phyloP scores from a whole-genome alignment of 2,113 vertebrate genomes.

The Myodes glareolus region DNA sequence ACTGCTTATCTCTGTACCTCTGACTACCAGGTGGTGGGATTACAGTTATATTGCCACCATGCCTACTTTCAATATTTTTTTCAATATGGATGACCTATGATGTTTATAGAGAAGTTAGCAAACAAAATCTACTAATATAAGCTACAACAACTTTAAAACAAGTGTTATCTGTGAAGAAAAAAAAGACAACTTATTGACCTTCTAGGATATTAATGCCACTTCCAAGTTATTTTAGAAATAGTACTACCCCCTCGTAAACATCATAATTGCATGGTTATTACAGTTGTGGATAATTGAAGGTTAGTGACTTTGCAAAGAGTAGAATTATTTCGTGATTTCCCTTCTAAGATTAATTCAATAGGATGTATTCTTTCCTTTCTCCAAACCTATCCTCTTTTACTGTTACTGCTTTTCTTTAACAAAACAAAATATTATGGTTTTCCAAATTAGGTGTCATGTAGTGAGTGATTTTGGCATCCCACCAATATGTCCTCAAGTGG shows the following conservation, averaged over 20 bases:
- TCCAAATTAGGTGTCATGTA: not conserved
- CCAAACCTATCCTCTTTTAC: not conserved
- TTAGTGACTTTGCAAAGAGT: not conserved
- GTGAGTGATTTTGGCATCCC: not conserved
- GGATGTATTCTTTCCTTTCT: not conserved
- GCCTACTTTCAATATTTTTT: not conserved
- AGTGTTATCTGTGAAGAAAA: not conserved
- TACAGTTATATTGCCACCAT: not conserved
- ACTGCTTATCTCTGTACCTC: not conserved
- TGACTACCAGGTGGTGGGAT: not conserved
- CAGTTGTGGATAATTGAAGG: not conserved
- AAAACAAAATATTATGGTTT: not conserved
- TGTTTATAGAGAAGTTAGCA: not conserved
- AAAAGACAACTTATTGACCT: not conserved
- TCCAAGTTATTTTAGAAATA: not conserved
- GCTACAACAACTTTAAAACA: not conserved
- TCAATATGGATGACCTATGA: not conserved
- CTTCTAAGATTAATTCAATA: not conserved
- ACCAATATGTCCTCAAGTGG: not conserved
- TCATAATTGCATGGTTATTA: not conserved
- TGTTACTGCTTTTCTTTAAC: not conserved
- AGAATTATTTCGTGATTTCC: not conserved
- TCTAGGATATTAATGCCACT: not conserved
- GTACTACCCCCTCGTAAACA: not conserved
- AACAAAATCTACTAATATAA: not conserved